Evolutionary conservation across 2,113 vertebrate species (phyloP).

Genomic region (Apteryx mantelli): DNA sequence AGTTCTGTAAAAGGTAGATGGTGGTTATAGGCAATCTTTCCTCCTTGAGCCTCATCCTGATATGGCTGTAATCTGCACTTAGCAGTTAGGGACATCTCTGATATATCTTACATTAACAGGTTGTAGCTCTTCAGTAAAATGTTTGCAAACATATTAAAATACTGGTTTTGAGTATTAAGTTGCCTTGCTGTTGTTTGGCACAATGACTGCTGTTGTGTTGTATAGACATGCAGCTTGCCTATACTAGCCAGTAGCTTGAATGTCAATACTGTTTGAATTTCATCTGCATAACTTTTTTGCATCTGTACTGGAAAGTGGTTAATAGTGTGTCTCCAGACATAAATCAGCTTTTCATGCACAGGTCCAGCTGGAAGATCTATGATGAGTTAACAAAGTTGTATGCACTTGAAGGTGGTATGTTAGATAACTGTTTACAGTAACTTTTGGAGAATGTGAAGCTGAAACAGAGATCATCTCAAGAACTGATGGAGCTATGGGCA

Average conservation of each 20-base stretch:
- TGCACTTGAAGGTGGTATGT: conserved; percentile 4
- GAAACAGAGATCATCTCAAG: conserved; percentile 58
- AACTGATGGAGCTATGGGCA: conserved; percentile 12
- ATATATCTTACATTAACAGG: not conserved
- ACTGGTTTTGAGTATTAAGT: not conserved
- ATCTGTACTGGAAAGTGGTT: not conserved
- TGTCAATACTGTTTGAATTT: not conserved
- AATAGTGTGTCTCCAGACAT: not conserved
- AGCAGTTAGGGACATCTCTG: not conserved
- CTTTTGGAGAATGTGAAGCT: conserved; percentile 59
- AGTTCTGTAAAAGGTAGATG: not conserved
- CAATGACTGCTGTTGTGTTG: not conserved
- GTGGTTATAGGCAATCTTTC: not conserved
- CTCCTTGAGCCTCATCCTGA: not conserved
- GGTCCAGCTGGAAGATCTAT: not conserved
- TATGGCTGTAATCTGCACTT: not conserved
- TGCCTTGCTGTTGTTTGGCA: not conserved
- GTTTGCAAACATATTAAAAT: not conserved
- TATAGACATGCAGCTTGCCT: not conserved
- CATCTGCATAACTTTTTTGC: not conserved
- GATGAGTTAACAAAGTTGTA: not conserved
- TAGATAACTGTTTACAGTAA: conserved; percentile 9
- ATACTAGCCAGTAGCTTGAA: not conserved
- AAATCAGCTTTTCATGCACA: not conserved
- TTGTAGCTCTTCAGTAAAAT: not conserved